Evolutionary conservation across 2,888 invertebrate species (phyloP).

Genomic region (Kryphioiulus occultus): DNA sequence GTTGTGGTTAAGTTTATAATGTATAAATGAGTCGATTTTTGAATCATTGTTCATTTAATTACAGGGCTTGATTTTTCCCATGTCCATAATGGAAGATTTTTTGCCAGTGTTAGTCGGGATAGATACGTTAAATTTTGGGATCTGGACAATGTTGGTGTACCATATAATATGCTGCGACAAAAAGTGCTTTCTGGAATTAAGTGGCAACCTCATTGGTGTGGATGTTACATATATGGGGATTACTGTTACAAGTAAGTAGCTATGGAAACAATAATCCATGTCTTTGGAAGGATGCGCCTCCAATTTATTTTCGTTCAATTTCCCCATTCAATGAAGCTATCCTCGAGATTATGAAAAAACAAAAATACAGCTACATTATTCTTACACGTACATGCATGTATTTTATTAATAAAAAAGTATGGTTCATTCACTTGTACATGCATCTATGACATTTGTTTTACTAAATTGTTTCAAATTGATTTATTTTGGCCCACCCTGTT

Average conservation of each 20-base stretch:
- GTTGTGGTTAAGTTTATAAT: neutral
- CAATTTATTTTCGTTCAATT: no score
- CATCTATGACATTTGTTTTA: no score
- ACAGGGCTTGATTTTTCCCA: slow-evolving; percentile 48
- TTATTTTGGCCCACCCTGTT: no score
- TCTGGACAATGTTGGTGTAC: slow-evolving; percentile 11
- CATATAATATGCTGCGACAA: slow-evolving; percentile 26
- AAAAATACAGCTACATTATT: neutral
- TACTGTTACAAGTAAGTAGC: slow-evolving; percentile 38
- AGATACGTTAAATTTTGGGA: slow-evolving; percentile 50
- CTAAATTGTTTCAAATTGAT: no score
- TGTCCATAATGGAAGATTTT: neutral
- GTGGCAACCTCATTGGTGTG: slow-evolving; percentile 48
- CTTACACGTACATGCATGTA: no score
- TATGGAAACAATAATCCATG: neutral
- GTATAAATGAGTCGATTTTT: no score
- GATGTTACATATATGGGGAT: slow-evolving; percentile 8
- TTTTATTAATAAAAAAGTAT: no score
- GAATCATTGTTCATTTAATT: neutral
- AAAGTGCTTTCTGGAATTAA: neutral
- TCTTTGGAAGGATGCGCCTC: neutral
- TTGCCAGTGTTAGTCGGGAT: slow-evolving; percentile 46
- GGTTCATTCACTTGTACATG: no score
- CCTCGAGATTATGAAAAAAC: no score
- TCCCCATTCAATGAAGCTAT: no score